These are phyloP conservation scores for Xiphorhynchus elegans DNA, from an alignment of 2,113 vertebrate species.

Conservation along the genomic window DNA sequence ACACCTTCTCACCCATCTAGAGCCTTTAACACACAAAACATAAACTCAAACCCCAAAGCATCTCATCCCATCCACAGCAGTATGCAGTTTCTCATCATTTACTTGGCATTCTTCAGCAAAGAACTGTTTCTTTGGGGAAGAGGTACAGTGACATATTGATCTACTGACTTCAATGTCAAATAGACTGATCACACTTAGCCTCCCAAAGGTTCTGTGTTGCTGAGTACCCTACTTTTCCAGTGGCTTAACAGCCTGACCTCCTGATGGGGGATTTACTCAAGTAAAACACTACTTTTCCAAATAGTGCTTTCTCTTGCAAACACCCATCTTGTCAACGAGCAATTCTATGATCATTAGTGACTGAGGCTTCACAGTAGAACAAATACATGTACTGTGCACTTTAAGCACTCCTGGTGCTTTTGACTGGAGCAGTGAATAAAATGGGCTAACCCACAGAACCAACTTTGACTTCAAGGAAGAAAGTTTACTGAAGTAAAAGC, in stretches of 20 bases:
- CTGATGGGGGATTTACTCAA: background rate
- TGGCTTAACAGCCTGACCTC: constrained; percentile 19
- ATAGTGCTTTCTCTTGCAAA: background rate
- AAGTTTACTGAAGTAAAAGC: background rate
- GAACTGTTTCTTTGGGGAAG: background rate
- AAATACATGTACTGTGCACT: background rate
- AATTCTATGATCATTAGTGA: background rate
- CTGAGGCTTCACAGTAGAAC: background rate
- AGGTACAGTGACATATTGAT: background rate
- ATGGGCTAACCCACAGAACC: background rate
- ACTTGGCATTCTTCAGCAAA: background rate
- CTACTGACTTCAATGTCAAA: background rate
- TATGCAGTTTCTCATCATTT: background rate
- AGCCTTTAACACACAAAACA: background rate
- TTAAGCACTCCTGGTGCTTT: background rate
- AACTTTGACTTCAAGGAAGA: background rate
- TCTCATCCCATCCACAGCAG: background rate
- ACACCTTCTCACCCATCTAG: background rate
- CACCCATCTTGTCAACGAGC: background rate
- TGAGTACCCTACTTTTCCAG: constrained; percentile 8
- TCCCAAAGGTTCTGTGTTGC: background rate
- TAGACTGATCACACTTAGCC: background rate
- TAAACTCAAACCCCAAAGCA: background rate
- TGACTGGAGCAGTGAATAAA: background rate
- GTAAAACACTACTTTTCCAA: background rate